phyloP scores from a whole-genome alignment of 2,888 invertebrate genomes.

The Diadegma fenestrale region DNA sequence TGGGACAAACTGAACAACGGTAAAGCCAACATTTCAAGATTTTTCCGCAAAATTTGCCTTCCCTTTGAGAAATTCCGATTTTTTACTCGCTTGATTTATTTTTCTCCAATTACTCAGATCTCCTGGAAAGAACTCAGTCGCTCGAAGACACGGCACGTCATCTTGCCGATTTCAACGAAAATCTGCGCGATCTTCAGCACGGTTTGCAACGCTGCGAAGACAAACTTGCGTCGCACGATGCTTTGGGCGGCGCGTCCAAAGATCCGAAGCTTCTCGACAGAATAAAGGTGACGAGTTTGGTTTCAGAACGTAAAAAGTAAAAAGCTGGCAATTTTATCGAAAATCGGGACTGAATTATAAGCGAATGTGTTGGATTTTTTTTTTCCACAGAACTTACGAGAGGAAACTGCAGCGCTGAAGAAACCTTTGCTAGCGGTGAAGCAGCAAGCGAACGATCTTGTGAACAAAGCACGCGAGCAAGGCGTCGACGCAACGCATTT shows the following conservation, averaged over 20 bases:
- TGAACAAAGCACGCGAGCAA: conserved; percentile 90
- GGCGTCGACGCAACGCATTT: conserved; percentile 92
- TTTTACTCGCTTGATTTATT: neutral
- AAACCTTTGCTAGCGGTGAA: conserved; percentile 90
- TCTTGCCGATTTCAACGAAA: conserved; percentile 94
- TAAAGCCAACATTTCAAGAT: conserved; percentile 71
- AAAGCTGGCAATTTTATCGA: neutral
- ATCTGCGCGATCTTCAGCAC: conserved; percentile 93
- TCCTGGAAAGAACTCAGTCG: conserved; percentile 91
- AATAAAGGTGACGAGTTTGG: conserved; percentile 88
- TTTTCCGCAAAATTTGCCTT: neutral
- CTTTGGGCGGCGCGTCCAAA: conserved; percentile 90
- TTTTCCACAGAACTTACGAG: conserved; percentile 87
- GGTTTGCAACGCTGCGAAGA: conserved; percentile 96
- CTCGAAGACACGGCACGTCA: conserved; percentile 94
- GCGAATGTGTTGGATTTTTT: neutral
- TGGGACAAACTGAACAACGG: conserved; percentile 97
- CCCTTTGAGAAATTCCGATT: neutral
- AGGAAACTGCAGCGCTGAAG: conserved; percentile 92
- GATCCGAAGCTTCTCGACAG: conserved; percentile 94
- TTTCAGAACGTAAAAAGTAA: neutral
- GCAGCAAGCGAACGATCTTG: conserved; percentile 91
- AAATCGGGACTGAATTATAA: neutral
- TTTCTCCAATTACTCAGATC: conserved; percentile 84
- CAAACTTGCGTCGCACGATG: conserved; percentile 91